Evolutionary conservation across 2,113 vertebrate genomes (phyloP).

Genomic region (Ellobius talpinus): DNA sequence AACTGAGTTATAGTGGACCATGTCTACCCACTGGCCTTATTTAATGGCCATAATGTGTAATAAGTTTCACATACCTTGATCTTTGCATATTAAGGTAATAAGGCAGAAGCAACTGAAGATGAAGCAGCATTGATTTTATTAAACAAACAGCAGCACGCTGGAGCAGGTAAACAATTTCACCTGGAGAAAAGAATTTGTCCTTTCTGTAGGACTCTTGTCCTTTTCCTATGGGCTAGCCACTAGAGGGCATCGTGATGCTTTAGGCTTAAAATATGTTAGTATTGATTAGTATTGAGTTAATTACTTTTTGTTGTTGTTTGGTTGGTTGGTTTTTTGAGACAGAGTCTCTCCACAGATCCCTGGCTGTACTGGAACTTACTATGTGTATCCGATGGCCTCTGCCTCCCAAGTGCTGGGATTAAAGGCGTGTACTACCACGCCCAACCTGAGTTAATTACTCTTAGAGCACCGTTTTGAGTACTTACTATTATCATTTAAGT

Average conservation of each 20-base stretch:
- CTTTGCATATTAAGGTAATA: background rate
- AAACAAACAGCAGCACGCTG: background rate
- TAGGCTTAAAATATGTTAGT: conserved; percentile 49
- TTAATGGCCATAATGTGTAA: background rate
- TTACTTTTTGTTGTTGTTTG: conserved; percentile 1
- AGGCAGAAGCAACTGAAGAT: background rate
- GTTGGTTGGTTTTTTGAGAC: background rate
- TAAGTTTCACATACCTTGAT: conserved; percentile 37
- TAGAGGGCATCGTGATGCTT: conserved; percentile 82
- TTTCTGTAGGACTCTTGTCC: background rate
- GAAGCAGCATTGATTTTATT: background rate
- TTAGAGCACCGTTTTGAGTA: conserved; percentile 43
- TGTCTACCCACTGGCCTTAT: background rate
- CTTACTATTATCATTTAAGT: conserved; percentile 23
- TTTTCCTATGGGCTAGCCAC: conserved; percentile 67
- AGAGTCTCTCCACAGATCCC: background rate
- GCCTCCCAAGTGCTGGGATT: background rate
- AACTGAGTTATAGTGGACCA: background rate
- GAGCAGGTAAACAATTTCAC: background rate
- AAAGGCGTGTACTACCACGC: background rate
- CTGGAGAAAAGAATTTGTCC: background rate
- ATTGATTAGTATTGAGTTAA: conserved; percentile 74
- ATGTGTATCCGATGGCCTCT: background rate
- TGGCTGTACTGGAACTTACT: too few relatives aligned
- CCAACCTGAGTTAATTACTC: conserved; percentile 45